Conservation (phyloP, 1,140 invertebrate genomes). For the Leptinotarsa texana region DNA sequence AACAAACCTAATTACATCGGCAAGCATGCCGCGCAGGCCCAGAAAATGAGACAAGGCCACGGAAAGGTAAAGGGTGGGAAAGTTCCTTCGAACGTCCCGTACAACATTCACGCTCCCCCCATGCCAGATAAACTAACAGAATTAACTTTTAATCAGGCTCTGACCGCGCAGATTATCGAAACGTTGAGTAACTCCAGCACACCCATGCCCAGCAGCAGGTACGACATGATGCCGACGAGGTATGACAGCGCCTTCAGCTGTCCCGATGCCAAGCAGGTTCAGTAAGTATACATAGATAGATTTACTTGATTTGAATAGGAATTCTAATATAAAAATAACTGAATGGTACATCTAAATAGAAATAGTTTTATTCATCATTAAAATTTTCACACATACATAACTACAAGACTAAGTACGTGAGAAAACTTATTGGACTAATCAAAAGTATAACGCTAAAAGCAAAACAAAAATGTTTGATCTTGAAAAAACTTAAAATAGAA, state of each 20-base stretch:
- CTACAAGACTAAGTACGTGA: too few species aligned
- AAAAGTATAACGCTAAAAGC: too few species aligned
- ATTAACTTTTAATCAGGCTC: conserved; percentile 52
- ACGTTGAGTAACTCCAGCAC: conserved; percentile 46
- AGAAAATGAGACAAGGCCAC: conserved; percentile 43
- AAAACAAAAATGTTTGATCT: too few species aligned
- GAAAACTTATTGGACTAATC: too few species aligned
- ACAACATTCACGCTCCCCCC: conserved; percentile 28
- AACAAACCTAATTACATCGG: conserved; percentile 53
- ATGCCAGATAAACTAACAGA: conserved; percentile 43
- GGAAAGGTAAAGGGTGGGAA: conserved; percentile 36
- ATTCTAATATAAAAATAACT: too few species aligned
- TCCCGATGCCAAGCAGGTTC: conserved; percentile 33
- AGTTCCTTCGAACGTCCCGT: conserved; percentile 19
- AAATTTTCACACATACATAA: too few species aligned
- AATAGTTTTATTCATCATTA: too few species aligned
- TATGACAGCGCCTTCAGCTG: conserved; percentile 44
- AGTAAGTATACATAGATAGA: background rate
- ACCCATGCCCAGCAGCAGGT: conserved; percentile 29
- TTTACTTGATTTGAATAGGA: too few species aligned
- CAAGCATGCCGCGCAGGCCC: conserved; percentile 55
- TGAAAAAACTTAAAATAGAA: too few species aligned
- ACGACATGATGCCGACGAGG: conserved; percentile 40
- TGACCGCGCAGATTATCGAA: conserved; percentile 54
- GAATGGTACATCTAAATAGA: too few species aligned